A percentile compares a stretch with the other conserved stretches of the same genome.
These are phyloP conservation scores for Campylorhamphus procurvoides DNA, from an alignment of 2,113 vertebrate species.

Conservation along the genomic window DNA sequence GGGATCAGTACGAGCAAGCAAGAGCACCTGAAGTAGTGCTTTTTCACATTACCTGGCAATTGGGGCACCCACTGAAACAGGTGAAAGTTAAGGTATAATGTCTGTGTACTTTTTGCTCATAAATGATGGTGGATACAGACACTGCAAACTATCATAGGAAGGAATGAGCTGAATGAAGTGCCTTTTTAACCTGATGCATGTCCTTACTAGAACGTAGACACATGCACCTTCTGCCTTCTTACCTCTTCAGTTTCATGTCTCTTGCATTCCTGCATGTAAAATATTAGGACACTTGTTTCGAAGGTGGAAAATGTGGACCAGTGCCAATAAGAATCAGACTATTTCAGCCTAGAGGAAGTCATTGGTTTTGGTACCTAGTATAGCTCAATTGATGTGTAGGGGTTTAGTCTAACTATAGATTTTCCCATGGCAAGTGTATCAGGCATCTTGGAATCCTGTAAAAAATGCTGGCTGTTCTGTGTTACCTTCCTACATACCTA, in stretches of 20 bases:
- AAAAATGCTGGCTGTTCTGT: not conserved
- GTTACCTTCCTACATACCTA: not conserved
- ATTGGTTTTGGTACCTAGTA: not conserved
- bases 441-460: not conserved
- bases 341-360: not conserved
- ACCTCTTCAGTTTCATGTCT: not conserved
- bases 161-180: not conserved
- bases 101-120: not conserved
- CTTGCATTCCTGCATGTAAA: not conserved
- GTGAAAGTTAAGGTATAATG: not conserved
- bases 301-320: not conserved
- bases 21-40: rapidly evolving
- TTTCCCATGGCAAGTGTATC: not conserved
- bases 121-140: not conserved
- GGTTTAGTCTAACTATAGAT: not conserved
- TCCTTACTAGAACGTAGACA: not conserved
- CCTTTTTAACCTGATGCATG: not conserved
- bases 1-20: rapidly evolving
- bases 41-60: not conserved
- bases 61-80: not conserved
- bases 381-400: not conserved
- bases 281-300: not conserved
- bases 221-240: not conserved
- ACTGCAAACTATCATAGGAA: not conserved
- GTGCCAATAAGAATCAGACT: not conserved